Conservation (phyloP, 2,888 invertebrate species). For the Malthinus seriepunctatus region DNA sequence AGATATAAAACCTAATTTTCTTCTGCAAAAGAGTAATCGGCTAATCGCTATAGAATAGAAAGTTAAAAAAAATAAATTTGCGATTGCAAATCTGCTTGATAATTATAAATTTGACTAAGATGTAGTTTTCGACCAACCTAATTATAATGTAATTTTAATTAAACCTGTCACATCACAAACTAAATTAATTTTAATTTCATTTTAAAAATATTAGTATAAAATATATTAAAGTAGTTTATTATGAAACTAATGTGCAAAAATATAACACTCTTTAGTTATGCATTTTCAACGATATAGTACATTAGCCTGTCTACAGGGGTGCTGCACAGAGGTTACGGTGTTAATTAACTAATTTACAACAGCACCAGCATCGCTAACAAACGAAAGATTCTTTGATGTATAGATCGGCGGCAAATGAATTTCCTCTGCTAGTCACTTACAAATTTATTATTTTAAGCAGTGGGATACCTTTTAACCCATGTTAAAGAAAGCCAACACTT, state of each 20-base stretch:
- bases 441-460: conserved; percentile 38
- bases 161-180: too few species aligned
- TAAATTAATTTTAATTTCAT: too few species aligned
- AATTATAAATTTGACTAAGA: too few species aligned
- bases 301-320: conserved; percentile 45
- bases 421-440: conserved; percentile 30
- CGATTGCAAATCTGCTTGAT: too few species aligned
- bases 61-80: too few species aligned
- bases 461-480: conserved; percentile 36
- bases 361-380: conserved; percentile 30
- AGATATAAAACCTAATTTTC: too few species aligned
- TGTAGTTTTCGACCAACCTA: too few species aligned
- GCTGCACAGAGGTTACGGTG: conserved; percentile 44
- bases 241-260: background rate
- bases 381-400: conserved; percentile 23
- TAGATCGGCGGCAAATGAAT: conserved; percentile 28
- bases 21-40: too few species aligned
- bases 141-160: too few species aligned
- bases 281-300: conserved; percentile 32
- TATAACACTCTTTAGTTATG: background rate
- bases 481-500: conserved; percentile 25
- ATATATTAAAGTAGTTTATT: too few species aligned
- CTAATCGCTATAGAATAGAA: too few species aligned
- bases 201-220: too few species aligned
- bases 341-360: conserved; percentile 50